A percentile compares a stretch with the other conserved stretches of the same genome.
These are phyloP conservation scores for Platalea minor DNA, from an alignment of 2,797 vertebrate species.

Conservation along the genomic window DNA sequence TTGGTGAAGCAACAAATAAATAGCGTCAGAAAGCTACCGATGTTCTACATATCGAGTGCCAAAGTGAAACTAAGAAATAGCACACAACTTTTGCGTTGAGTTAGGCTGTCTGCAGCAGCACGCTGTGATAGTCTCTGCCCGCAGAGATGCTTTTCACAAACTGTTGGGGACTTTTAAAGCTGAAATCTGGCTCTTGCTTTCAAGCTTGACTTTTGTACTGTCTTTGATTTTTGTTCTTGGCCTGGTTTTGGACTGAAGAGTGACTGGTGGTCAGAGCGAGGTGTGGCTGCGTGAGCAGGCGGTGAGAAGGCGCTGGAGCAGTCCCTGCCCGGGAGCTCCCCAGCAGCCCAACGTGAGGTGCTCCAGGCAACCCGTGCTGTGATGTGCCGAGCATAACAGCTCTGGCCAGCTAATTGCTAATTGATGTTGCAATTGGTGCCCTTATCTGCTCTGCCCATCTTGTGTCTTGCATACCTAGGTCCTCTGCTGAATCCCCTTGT, in stretches of 20 bases:
- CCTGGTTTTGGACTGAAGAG: background rate
- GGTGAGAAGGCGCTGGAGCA: background rate
- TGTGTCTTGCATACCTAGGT: conserved; percentile 69
- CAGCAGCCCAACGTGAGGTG: background rate
- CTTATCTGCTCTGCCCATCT: background rate
- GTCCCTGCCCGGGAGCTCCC: background rate
- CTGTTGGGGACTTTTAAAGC: background rate
- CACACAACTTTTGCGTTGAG: accelerated
- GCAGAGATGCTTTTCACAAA: background rate
- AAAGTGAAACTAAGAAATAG: accelerated
- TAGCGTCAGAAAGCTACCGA: accelerated
- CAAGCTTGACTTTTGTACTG: background rate
- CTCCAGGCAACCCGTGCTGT: accelerated
- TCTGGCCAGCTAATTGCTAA: background rate
- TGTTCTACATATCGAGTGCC: accelerated
- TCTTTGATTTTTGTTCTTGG: background rate
- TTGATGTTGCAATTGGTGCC: background rate
- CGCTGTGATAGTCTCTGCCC: accelerated
- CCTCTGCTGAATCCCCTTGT: conserved; percentile 89
- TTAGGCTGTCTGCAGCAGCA: background rate
- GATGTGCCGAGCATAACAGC: background rate
- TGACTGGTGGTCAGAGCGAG: background rate
- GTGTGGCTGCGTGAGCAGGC: background rate
- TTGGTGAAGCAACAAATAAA: background rate
- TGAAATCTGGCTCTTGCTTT: background rate